Evolutionary conservation across 2,888 invertebrate genomes (phyloP).

Genomic region (Listrodromus nycthemerus): DNA sequence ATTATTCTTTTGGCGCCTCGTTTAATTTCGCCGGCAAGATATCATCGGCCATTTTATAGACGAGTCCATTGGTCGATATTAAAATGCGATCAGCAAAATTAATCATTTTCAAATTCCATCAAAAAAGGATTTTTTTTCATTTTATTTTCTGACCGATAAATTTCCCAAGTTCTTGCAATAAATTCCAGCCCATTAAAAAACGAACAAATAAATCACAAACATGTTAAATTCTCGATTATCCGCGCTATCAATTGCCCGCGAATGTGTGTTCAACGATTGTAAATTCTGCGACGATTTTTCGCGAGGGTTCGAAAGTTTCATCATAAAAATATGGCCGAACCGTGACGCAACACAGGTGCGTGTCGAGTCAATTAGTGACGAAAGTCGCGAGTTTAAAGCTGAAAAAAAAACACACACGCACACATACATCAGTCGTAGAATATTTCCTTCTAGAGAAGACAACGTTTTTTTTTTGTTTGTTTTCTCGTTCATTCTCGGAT

Average conservation of each 20-base stretch:
- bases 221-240: not conserved
- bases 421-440: constrained; percentile 48
- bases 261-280: not conserved
- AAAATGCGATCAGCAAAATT: too few relatives aligned
- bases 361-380: constrained; percentile 28
- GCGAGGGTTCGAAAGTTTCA: not conserved
- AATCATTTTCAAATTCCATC: too few relatives aligned
- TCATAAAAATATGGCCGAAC: not conserved
- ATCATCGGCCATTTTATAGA: too few relatives aligned
- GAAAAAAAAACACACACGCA: constrained; percentile 17
- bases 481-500: constrained; percentile 45
- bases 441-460: constrained; percentile 45
- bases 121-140: too few relatives aligned
- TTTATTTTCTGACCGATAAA: too few relatives aligned
- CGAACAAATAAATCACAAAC: not conserved
- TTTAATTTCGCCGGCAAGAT: too few relatives aligned
- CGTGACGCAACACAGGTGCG: not conserved
- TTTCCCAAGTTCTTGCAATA: too few relatives aligned
- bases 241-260: not conserved
- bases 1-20: too few relatives aligned
- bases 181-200: too few relatives aligned
- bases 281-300: not conserved
- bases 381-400: constrained; percentile 24
- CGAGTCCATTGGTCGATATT: too few relatives aligned
- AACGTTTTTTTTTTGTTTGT: constrained; percentile 4